These are phyloP conservation scores for Acipenser transmontanus DNA, from an alignment of 2,797 vertebrate genomes.

Conservation along the genomic window DNA sequence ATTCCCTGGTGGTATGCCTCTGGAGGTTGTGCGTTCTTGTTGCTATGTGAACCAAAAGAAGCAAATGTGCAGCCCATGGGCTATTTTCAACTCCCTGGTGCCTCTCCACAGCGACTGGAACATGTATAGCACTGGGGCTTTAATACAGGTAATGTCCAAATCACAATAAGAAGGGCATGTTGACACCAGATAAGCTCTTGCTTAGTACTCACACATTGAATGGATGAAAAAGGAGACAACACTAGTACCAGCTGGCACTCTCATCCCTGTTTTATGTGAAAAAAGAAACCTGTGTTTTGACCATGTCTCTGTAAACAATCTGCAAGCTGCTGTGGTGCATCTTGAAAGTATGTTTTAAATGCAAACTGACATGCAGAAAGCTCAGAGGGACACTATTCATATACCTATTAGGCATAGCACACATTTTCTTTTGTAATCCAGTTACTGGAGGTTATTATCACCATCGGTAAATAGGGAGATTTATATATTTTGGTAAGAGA, in stretches of 20 bases:
- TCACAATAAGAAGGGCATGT: slow-evolving; percentile 22
- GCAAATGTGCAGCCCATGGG: slow-evolving; percentile 22
- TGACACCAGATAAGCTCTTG: slow-evolving; percentile 12
- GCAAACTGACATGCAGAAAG: slow-evolving; percentile 19
- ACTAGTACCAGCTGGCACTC: slow-evolving; percentile 1
- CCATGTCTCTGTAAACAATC: slow-evolving; percentile 18
- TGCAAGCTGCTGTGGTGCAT: slow-evolving; percentile 17
- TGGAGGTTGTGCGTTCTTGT: slow-evolving; percentile 43
- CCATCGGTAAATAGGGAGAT: too few relatives aligned
- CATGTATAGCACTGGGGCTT: slow-evolving; percentile 15
- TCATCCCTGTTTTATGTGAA: slow-evolving; percentile 1
- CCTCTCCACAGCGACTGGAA: slow-evolving; percentile 17
- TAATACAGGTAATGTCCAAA: slow-evolving; percentile 22
- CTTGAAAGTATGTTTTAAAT: slow-evolving; percentile 23
- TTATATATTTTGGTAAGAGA: too few relatives aligned
- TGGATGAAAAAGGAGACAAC: slow-evolving; percentile 11
- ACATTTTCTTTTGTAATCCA: slow-evolving; percentile 3
- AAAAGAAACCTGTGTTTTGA: slow-evolving; percentile 21
- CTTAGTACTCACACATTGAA: not conserved
- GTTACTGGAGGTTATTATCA: too few relatives aligned
- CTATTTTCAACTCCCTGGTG: slow-evolving; percentile 10
- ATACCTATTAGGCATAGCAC: slow-evolving; percentile 30
- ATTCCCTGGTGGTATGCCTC: slow-evolving; percentile 41
- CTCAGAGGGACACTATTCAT: slow-evolving; percentile 25
- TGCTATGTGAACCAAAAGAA: slow-evolving; percentile 53